Percentiles rank a stretch among this genome's conserved stretches.
These are phyloP conservation scores for Andricus grossulariae DNA, from an alignment of 1,140 invertebrate genomes.

Conservation along the genomic window DNA sequence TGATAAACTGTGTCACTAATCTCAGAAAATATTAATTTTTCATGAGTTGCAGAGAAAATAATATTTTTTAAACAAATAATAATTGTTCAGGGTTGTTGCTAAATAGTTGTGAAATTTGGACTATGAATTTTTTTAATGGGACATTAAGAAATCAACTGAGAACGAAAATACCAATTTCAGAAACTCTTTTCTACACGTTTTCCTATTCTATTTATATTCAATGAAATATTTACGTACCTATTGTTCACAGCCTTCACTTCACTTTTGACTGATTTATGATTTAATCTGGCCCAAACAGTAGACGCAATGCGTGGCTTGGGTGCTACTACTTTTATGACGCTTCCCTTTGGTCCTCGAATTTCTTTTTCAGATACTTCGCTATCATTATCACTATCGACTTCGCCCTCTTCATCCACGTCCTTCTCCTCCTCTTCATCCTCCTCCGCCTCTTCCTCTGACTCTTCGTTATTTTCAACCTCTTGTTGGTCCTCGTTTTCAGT, in stretches of 20 bases:
- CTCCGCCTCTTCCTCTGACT: conserved; percentile 51
- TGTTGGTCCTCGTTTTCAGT: conserved; percentile 49
- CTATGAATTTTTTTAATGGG: too few species aligned
- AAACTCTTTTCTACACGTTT: too few species aligned
- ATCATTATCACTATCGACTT: conserved; percentile 49
- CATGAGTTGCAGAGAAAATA: too few species aligned
- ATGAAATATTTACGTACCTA: not conserved
- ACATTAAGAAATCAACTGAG: too few species aligned
- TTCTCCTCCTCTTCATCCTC: conserved; percentile 52
- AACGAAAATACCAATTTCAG: too few species aligned
- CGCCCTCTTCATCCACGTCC: conserved; percentile 45
- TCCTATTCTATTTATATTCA: not conserved
- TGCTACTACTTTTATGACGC: conserved; percentile 72
- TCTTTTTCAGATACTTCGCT: conserved; percentile 68
- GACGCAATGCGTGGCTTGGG: conserved; percentile 71
- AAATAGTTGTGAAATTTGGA: too few species aligned
- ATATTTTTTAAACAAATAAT: too few species aligned
- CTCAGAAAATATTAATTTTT: too few species aligned
- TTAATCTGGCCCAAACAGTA: conserved; percentile 79
- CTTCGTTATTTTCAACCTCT: conserved; percentile 52
- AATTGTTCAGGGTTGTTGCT: too few species aligned
- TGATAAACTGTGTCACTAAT: too few species aligned
- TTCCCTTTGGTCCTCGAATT: conserved; percentile 71
- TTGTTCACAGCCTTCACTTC: conserved; percentile 27
- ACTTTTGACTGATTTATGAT: conserved; percentile 47